These are phyloP conservation scores for Dryocosmus kuriphilus DNA, from an alignment of 2,888 invertebrate genomes.

Conservation along the genomic window DNA sequence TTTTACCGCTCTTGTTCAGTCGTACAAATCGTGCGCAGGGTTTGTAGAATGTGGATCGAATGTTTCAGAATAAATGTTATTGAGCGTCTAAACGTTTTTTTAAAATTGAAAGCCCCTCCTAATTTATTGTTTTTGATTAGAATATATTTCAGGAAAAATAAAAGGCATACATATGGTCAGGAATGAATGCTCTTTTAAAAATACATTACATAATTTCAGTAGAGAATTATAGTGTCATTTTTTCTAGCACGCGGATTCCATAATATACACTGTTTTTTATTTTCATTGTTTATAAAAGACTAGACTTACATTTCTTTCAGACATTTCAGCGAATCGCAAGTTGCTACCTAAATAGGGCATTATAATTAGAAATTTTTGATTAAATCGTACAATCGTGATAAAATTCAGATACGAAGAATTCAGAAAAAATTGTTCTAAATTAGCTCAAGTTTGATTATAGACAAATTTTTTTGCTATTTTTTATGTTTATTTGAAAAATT, in stretches of 20 bases:
- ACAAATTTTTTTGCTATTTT: not conserved
- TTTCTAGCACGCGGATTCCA: conserved; percentile 68
- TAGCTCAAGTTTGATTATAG: not conserved
- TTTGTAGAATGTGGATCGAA: conserved; percentile 63
- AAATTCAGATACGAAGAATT: not conserved
- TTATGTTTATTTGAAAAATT: conserved; percentile 30
- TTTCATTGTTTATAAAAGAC: conserved; percentile 70
- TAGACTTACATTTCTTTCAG: conserved; percentile 58
- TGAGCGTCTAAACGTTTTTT: conserved; percentile 59
- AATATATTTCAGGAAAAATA: conserved; percentile 39
- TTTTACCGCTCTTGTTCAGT: conserved; percentile 59
- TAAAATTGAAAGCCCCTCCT: conserved; percentile 17
- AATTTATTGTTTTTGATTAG: conserved; percentile 38
- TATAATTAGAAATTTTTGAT: not conserved
- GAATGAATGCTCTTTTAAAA: conserved; percentile 74
- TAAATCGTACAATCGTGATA: conserved; percentile 2
- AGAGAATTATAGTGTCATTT: conserved; percentile 65
- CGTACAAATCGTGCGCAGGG: conserved; percentile 61
- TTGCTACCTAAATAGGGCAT: conserved; percentile 49
- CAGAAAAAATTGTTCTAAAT: not conserved
- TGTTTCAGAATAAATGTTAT: conserved; percentile 64
- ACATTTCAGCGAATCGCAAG: conserved; percentile 61
- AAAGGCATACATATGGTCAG: conserved; percentile 55
- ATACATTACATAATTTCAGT: conserved; percentile 74
- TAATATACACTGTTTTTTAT: conserved; percentile 71